Percentiles rank a stretch among this genome's conserved stretches.
These are phyloP conservation scores for Phortica magna DNA, from an alignment of 2,888 invertebrate genomes.

Conservation along the genomic window DNA sequence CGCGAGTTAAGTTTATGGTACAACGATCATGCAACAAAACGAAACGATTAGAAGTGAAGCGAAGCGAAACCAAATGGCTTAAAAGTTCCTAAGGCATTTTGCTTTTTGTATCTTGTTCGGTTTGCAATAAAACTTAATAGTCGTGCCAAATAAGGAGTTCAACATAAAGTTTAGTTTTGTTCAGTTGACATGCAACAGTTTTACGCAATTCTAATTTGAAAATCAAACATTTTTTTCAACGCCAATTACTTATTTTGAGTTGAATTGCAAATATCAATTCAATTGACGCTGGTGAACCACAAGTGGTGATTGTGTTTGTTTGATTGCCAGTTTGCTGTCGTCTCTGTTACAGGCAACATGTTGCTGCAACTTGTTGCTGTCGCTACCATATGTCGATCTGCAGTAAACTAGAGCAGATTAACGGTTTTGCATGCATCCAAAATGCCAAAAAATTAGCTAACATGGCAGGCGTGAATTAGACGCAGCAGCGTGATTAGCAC, in stretches of 20 bases:
- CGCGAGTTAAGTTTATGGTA: background rate
- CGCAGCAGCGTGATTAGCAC: slow-evolving; percentile 39
- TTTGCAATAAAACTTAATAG: background rate
- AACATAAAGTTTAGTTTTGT: background rate
- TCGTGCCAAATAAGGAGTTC: background rate
- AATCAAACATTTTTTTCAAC: background rate
- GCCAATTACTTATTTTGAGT: slow-evolving; percentile 13
- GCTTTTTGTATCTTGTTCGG: background rate
- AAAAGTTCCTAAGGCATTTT: background rate
- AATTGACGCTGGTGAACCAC: background rate
- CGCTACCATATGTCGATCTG: background rate
- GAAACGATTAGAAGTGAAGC: background rate
- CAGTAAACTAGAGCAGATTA: background rate
- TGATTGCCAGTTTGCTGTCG: slow-evolving; percentile 52
- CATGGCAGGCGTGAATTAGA: slow-evolving; percentile 33
- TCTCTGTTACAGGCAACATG: slow-evolving; percentile 64
- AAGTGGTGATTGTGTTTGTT: slow-evolving; percentile 1
- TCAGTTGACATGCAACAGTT: background rate
- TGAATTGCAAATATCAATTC: background rate
- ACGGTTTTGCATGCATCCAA: slow-evolving; percentile 34
- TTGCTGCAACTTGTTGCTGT: slow-evolving; percentile 34
- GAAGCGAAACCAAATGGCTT: background rate
- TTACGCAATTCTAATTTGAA: background rate
- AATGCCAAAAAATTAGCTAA: slow-evolving; percentile 34
- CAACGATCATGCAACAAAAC: no score